Base-by-base conservation (phyloP, 2,888 invertebrate species). In the Auanema freiburgensis region DNA sequence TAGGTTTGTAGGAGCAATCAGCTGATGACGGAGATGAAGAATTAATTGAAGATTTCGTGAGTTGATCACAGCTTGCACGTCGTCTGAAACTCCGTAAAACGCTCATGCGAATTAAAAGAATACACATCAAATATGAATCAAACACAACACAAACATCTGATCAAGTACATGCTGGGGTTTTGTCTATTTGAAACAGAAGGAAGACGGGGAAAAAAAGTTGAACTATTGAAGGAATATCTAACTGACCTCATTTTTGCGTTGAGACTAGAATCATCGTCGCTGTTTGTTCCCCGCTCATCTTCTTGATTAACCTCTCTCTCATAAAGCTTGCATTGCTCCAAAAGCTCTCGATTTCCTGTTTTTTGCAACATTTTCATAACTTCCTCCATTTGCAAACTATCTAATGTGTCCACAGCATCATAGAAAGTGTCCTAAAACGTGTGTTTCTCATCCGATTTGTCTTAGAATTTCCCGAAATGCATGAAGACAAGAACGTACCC, bases 331-430 rank as follows among this genome's bases (percentile, higher is more conserved):
- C 80, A 78, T 60, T 83, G 84, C 59, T 81, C 79, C 12, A 55
- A 65, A 40, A 83, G 33, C 40, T 63, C 58, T 23, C 46, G n/a
- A 40, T 63, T 63, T 4, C 65, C 57, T 5, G 40, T 57, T 42
- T 58, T 57, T 25, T 63, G 58, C 1, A 59, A 25, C 8, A 65
- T 52, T 54, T 72, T 74, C 63, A 83, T 72, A 10, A 79, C 75
- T 14, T 75, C 75, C 65, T 87, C 86, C 85, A 87, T 85, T 51
- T 87, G 87, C 51, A 86, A 94, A 75, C 95, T 93, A 84, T 97
- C 97, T 71, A 98, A 87, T 23, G 91, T 89, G 86, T 98, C 97
- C 2, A 94, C 92, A 84, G 98, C 92, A 85, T 98, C 96, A 84
- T 96, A 98, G 86, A 95, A 98, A 23, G 92, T 91, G 84, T 97